Conservation (phyloP, 92 coral and sea anemone species). For the Actinostola sp. region DNA sequence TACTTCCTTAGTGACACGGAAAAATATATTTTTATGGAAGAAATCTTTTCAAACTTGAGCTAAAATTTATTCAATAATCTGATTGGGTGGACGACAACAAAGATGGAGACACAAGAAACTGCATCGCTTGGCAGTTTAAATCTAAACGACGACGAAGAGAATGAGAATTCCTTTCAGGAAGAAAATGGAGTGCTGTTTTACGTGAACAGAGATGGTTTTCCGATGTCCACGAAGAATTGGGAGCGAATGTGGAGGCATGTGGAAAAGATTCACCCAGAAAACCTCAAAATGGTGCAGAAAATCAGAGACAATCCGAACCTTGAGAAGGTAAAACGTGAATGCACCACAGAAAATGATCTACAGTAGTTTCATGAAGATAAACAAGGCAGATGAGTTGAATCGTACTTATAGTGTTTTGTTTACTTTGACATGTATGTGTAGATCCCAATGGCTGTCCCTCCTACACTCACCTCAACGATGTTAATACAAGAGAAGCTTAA, state of each 20-base stretch:
- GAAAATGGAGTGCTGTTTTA: slow-evolving; percentile 73
- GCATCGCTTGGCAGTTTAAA: background rate
- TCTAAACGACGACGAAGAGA: slow-evolving; percentile 16
- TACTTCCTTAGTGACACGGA: no score
- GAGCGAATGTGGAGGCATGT: slow-evolving; percentile 98
- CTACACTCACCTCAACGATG: slow-evolving; percentile 77
- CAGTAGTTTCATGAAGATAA: no score
- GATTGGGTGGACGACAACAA: background rate
- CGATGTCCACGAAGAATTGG: slow-evolving; percentile 82
- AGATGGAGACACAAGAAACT: background rate
- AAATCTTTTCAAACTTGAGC: background rate
- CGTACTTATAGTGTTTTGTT: background rate
- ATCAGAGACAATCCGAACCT: slow-evolving; percentile 62
- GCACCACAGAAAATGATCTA: no score
- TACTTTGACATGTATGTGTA: slow-evolving; percentile 1
- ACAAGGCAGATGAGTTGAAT: background rate
- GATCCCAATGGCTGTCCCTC: slow-evolving; percentile 70
- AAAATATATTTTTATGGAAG: no score
- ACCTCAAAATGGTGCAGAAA: slow-evolving; percentile 49
- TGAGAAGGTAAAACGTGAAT: slow-evolving; percentile 68
- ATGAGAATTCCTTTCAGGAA: slow-evolving; percentile 24
- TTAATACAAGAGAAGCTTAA: slow-evolving; percentile 71
- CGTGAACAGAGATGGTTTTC: slow-evolving; percentile 92
- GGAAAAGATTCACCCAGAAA: slow-evolving; percentile 89
- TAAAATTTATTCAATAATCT: background rate